Base-by-base conservation (phyloP, 1,140 invertebrate genomes). In the Sinonovacula constricta region DNA sequence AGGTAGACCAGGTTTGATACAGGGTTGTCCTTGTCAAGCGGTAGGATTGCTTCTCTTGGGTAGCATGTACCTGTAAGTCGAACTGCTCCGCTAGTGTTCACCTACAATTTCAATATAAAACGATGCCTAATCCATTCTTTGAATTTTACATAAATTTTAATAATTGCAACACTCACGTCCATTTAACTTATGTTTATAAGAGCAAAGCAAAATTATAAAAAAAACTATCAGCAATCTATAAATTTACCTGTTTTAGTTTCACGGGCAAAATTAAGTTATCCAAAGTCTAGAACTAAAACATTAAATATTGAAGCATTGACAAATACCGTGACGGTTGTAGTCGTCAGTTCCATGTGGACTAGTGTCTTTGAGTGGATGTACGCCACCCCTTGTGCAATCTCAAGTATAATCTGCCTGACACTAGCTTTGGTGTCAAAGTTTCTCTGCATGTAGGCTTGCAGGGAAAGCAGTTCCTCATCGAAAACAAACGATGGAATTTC, bases 341-440 rank as follows among this genome's bases (percentile, higher is more conserved):
- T 45, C 0, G 51, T 66, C 4, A 77, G 18, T 45, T 77, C 74
- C 74, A 77, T 77, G 30, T 77, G 74, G 24, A 77, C 74, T 34
- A 77, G 24, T 45, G 54, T 57, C 33, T 67, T 77, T 12, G 53
- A 39, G 28, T 77, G 63, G 7, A 77, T 31, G 30, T 77, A 60
- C 0, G 24, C 10, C 5, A 77, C 1, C 5, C 63, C 74, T 3
- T 34, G 18, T 7, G 65, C 34, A 26, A 59, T 60, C 7, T 67
- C 36, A 4, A 22, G 24, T 14, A 77, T 4, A 24, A 77, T 28
- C 15, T 24, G 49, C 18, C 15, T 0, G 5, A 60, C 5, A 51
- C 51, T 26, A 28, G 2, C 49, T 15, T 15, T 15, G 2, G 24
- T 51, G 33, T 30, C 18, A 2, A 12, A 5, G 14, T 1, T n/a